Percentiles rank a stretch among this genome's conserved stretches.
phyloP scores from a whole-genome alignment of 2,113 vertebrate species.

The Platysteira castanea region DNA sequence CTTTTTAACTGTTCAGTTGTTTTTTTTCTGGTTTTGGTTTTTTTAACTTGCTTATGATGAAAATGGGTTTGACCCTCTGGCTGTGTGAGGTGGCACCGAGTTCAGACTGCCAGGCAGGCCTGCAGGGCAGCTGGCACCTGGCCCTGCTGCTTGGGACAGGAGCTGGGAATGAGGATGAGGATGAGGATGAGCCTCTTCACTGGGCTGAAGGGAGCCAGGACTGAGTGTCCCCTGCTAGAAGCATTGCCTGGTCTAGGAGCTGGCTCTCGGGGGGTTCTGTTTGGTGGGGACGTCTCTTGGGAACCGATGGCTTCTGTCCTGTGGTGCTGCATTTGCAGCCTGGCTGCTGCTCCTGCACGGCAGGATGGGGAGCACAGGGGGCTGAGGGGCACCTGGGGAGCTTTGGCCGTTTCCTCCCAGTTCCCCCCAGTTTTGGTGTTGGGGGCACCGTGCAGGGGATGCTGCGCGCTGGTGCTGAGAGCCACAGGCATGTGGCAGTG shows the following conservation, averaged over 20 bases:
- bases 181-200: rapidly evolving
- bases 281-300: rapidly evolving
- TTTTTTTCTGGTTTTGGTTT: not conserved
- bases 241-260: rapidly evolving
- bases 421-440: not conserved
- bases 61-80: rapidly evolving
- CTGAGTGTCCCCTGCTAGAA: rapidly evolving
- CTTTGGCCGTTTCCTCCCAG: rapidly evolving
- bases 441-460: not conserved
- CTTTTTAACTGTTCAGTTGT: not conserved
- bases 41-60: not conserved
- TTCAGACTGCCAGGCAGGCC: rapidly evolving
- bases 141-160: not conserved
- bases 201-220: not conserved
- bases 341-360: rapidly evolving
- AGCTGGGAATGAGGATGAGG: too few relatives aligned
- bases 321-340: rapidly evolving
- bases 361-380: rapidly evolving
- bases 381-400: not conserved
- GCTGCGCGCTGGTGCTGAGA: not conserved
- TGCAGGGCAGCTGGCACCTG: rapidly evolving
- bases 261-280: rapidly evolving
- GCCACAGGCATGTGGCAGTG: not conserved
- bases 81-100: not conserved
- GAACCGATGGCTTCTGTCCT: not conserved